Percentiles rank a stretch among this genome's conserved stretches.
These are phyloP conservation scores for Euthynnus affinis DNA, from an alignment of 2,797 vertebrate species.

Conservation along the genomic window DNA sequence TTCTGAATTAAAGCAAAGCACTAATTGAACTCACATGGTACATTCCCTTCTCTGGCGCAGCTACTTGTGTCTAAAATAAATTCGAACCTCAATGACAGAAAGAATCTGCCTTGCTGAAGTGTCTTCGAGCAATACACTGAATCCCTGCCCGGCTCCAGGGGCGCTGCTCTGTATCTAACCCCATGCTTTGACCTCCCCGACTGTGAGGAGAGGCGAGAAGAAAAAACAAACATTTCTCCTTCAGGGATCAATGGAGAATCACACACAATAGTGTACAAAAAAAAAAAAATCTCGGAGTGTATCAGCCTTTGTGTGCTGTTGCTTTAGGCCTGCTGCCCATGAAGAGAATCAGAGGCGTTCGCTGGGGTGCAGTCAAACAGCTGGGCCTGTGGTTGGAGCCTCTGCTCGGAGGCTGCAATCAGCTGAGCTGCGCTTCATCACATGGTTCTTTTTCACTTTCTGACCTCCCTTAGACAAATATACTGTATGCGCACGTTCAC, in stretches of 20 bases:
- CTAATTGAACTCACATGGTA: neutral
- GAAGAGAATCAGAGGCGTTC: constrained; percentile 46
- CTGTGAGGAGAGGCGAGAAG: constrained; percentile 8
- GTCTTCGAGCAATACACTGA: constrained; percentile 26
- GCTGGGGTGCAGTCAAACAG: constrained; percentile 63
- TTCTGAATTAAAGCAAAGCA: neutral
- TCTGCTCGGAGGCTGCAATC: constrained; percentile 59
- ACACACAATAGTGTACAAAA: constrained; percentile 14
- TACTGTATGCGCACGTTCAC: neutral
- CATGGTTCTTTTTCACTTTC: constrained; percentile 36
- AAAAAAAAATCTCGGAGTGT: constrained; percentile 7
- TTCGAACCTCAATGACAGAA: neutral
- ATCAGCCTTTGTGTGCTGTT: constrained; percentile 49
- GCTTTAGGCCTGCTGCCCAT: constrained; percentile 67
- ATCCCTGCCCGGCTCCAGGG: constrained; percentile 18
- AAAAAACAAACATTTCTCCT: constrained; percentile 45
- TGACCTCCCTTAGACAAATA: constrained; percentile 47
- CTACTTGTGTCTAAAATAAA: constrained; percentile 9
- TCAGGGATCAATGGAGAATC: constrained; percentile 56
- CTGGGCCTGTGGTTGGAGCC: constrained; percentile 61
- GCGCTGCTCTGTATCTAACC: constrained; percentile 26
- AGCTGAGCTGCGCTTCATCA: constrained; percentile 63
- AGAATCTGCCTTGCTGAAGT: constrained; percentile 15
- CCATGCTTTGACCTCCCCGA: constrained; percentile 40
- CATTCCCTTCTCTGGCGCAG: neutral